These are phyloP conservation scores for Synergus laeviventris DNA, from an alignment of 2,888 invertebrate species.

Conservation along the genomic window DNA sequence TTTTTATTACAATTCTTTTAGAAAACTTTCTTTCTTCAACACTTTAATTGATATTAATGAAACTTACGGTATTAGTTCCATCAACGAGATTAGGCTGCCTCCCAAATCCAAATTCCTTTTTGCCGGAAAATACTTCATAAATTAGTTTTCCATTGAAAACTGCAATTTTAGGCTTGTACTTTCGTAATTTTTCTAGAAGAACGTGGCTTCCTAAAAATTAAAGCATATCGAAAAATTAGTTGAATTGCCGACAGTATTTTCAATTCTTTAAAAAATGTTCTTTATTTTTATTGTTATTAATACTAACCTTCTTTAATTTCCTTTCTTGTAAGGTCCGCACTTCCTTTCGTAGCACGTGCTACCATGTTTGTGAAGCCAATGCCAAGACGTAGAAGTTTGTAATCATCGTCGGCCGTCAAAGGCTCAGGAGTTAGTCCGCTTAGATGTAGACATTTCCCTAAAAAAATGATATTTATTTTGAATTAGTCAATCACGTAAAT, in stretches of 20 bases:
- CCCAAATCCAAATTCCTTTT: constrained; percentile 97
- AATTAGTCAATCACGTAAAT: constrained; percentile 4
- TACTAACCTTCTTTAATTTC: constrained; percentile 91
- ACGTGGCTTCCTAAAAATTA: constrained; percentile 83
- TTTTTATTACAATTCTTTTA: not conserved
- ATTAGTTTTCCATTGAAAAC: constrained; percentile 99
- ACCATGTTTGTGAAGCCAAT: constrained; percentile 99
- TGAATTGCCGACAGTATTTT: not conserved
- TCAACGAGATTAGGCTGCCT: constrained; percentile 95
- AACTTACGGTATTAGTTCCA: constrained; percentile 95
- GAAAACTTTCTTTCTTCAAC: not conserved
- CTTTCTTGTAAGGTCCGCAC: constrained; percentile 94
- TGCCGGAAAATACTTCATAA: constrained; percentile 97
- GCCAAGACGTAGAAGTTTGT: constrained; percentile 93
- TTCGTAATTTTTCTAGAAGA: constrained; percentile 91
- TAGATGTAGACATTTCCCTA: constrained; percentile 95
- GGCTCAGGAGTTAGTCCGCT: constrained; percentile 96
- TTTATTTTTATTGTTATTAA: not conserved
- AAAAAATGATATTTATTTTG: constrained; percentile 50
- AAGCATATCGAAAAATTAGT: constrained; percentile 12
- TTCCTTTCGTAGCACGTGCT: constrained; percentile 95
- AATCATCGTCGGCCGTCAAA: constrained; percentile 97
- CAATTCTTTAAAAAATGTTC: not conserved
- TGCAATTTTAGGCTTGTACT: constrained; percentile 96
- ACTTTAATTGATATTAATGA: not conserved